Base-by-base conservation (phyloP, 2,888 invertebrate species). In the Ommatoiulus sabulosus region DNA sequence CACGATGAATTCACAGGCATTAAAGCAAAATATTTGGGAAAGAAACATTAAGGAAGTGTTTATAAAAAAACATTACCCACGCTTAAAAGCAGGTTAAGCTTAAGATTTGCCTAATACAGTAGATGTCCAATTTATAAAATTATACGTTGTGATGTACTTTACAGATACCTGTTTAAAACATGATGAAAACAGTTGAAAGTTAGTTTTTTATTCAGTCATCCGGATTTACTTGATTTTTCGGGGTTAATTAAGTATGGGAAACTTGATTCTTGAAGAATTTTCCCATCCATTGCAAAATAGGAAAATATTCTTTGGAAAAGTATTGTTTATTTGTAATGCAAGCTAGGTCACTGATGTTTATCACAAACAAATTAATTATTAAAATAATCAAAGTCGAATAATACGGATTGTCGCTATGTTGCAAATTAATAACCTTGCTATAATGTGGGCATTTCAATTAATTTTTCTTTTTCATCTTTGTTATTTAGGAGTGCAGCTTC, bases 401-500 rank as follows among this genome's bases (percentile, higher is more conserved):
- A 20, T n/a, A 63, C 63, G 24, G 24, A 24, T 24, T 72, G 72
- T 72, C 24, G 72, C 24, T 0, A 72, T 80, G 15, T 35, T 35
- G 80, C 15, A 10, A 35, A 80, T 12, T 80, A 15, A 24, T 35
- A 80, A 80, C 35, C 35, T 80, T 10, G 12, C 15, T 24, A 10
- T 72, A 80, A 80, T 35, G 15, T 12, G 3, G 80, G 35, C 80
- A 80, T 35, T 6, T 12, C 24, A 80, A 10, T 80, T 35, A 80
- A 8, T 12, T 35, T 80, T 63, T 80, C 15, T 80, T 80, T 44
- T 46, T 86, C 3, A 2, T 35, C 35, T 86, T 86, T 44, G 20
- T 86, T 86, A 44, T 24, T 46, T 86, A 86, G 86, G 86, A 44
- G 86, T 86, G 44, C 86, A 48, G 48, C 86, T 20, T 10, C 48